phyloP scores from a whole-genome alignment of 2,113 vertebrate species.

The Tyrannus savana region DNA sequence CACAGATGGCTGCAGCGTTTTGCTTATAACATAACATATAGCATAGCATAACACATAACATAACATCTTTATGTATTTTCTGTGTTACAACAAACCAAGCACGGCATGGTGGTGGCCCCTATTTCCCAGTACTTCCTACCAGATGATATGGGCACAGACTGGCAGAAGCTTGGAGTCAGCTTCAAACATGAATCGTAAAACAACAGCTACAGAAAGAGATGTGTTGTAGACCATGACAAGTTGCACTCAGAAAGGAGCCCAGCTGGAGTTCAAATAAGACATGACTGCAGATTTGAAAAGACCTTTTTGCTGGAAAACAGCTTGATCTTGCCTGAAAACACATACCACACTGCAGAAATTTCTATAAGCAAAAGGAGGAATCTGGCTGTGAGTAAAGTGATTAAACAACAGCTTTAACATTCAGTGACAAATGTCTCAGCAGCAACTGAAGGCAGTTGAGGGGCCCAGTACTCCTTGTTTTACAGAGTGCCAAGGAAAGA shows the following conservation, averaged over 20 bases:
- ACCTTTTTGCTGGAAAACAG: conserved; percentile 47
- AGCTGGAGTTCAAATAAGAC: conserved; percentile 54
- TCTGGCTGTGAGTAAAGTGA: conserved; percentile 47
- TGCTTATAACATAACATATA: background rate
- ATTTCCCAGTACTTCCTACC: background rate
- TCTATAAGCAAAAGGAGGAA: conserved; percentile 48
- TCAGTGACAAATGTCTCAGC: background rate
- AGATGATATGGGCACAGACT: background rate
- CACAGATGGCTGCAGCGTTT: conserved; percentile 25
- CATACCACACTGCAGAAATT: conserved; percentile 31
- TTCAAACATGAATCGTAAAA: background rate
- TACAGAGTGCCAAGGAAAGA: background rate
- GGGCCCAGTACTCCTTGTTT: background rate
- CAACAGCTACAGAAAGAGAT: conserved; percentile 5
- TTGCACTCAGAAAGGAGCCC: conserved; percentile 43
- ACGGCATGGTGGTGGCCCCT: background rate
- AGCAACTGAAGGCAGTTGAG: background rate
- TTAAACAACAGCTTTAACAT: conserved; percentile 70
- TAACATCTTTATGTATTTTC: background rate
- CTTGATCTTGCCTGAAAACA: conserved; percentile 62
- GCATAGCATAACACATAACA: background rate
- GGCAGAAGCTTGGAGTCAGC: background rate
- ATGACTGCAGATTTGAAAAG: conserved; percentile 63
- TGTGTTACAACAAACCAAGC: background rate
- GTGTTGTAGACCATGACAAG: background rate